Base-by-base conservation (phyloP, 2,888 invertebrate species). In the Eueremaeus valkanovi region DNA sequence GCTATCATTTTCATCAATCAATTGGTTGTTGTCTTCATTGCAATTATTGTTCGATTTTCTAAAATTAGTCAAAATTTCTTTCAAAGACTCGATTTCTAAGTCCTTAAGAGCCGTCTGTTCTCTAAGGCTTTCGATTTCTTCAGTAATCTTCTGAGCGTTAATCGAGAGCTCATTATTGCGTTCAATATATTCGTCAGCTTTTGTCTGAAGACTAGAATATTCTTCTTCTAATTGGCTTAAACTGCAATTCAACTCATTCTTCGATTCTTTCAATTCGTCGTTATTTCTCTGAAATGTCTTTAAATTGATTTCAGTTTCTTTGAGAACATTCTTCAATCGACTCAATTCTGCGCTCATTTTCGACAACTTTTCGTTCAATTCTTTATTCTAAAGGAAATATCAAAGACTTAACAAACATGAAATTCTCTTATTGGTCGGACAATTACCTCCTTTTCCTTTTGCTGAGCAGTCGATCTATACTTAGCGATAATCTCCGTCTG, bases 301-400 rank as follows among this genome's bases (percentile, higher is more conserved):
- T 24, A 40, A 75, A 27, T 73, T 51, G 8, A 72, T n/a, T 73
- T 75, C 75, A 24, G 55, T 55, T 36, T 75, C 75, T 51, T 75
- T 75, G n/a, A 72, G 16, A 31, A 36, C 27, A 21, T 58, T 72
- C 13, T 61, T 40, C n/a, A 75, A 31, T 33, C 42, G 29, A 36
- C 72, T 42, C 18, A 51, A 42, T 36, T 75, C 75, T 58, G 21
- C 16, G 24, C 27, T 63, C 55, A 75, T 33, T 73, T 72, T 66
- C 36, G 51, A 6, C 3, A 58, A 16, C 21, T 72, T 45, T 24
- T 75, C 63, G 33, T 33, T 68, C 0, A 66, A 24, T 31, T 68
- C 45, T 0, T 11, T 13, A 63, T 61, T 72, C 75, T 75, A 18
- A n/a, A n/a, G 33, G 55, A 72, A 58, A 51, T 0, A 29, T 18